Conservation (phyloP, 37 sponge, comb jelly and placozoan genomes). For the Ianthella basta region DNA sequence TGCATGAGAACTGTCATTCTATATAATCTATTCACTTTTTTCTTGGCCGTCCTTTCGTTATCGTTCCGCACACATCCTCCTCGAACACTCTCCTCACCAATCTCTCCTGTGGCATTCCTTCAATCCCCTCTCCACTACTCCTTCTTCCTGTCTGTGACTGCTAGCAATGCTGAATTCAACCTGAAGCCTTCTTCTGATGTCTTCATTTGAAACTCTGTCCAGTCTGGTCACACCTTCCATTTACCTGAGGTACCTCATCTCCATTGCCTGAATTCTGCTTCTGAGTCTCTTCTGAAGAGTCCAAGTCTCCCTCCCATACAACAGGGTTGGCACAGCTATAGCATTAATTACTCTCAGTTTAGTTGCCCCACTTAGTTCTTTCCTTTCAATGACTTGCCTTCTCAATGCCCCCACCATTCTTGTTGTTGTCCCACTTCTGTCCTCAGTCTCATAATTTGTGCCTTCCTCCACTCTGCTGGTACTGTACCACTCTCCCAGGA, state of each 20-base stretch:
- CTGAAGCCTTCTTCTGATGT: background rate
- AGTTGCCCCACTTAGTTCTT: background rate
- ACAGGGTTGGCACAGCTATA: background rate
- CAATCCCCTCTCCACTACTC: background rate
- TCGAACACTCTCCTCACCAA: no score
- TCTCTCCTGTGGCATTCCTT: background rate
- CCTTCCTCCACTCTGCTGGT: background rate
- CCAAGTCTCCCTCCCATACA: conserved; percentile 18
- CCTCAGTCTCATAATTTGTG: background rate
- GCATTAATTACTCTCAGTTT: background rate
- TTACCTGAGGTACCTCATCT: background rate
- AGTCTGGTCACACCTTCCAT: conserved; percentile 20
- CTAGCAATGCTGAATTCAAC: conserved; percentile 18
- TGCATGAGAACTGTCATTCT: background rate
- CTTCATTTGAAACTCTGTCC: conserved; percentile 16
- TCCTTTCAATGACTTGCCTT: background rate
- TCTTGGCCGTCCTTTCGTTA: background rate
- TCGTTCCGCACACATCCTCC: no score
- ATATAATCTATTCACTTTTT: background rate
- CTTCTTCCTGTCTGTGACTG: conserved; percentile 3
- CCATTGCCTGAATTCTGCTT: conserved; percentile 16
- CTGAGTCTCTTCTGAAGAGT: background rate
- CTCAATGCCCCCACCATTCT: conserved; percentile 3
- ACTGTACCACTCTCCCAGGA: background rate
- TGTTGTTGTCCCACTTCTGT: background rate